A percentile compares a stretch with the other conserved stretches of the same genome.
Conservation (phyloP, 2,888 invertebrate genomes). For the Trachelus iudaicus region DNA sequence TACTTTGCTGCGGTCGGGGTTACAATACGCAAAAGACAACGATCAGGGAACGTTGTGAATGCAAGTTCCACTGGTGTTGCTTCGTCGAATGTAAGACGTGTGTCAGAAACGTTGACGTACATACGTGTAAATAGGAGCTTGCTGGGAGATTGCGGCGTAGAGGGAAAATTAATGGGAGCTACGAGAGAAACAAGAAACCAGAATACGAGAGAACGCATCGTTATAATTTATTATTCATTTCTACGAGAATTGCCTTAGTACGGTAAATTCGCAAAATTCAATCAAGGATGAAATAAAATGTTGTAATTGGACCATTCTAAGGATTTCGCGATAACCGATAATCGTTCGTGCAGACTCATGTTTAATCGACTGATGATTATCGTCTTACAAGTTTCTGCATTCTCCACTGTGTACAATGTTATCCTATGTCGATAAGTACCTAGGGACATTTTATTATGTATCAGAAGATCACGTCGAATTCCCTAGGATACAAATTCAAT, state of each 20-base stretch:
- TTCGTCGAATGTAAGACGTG: conserved; percentile 92
- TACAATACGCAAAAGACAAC: conserved; percentile 87
- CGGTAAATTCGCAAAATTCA: neutral
- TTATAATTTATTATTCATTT: neutral
- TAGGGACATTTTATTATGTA: neutral
- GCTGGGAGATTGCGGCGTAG: neutral
- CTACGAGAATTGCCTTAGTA: neutral
- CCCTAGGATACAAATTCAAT: neutral
- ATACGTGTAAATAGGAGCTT: conserved; percentile 83
- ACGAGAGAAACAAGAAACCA: neutral
- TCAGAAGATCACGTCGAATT: neutral
- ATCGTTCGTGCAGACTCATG: neutral
- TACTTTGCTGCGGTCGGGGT: conserved; percentile 92
- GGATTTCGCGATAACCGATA: neutral
- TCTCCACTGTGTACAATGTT: neutral
- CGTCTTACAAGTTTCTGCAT: neutral
- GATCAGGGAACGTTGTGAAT: conserved; percentile 85
- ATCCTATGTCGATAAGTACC: neutral
- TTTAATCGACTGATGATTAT: neutral
- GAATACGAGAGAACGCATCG: neutral
- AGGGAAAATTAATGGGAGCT: neutral
- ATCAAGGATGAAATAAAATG: neutral
- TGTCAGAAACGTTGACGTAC: conserved; percentile 78
- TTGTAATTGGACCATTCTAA: neutral
- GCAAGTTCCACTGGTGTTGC: conserved; percentile 98